Evolutionary conservation across 2,888 invertebrate species (phyloP), one percentile per base, ranked within the genome.

Genomic region (Hydroisotoma schaefferi): DNA sequence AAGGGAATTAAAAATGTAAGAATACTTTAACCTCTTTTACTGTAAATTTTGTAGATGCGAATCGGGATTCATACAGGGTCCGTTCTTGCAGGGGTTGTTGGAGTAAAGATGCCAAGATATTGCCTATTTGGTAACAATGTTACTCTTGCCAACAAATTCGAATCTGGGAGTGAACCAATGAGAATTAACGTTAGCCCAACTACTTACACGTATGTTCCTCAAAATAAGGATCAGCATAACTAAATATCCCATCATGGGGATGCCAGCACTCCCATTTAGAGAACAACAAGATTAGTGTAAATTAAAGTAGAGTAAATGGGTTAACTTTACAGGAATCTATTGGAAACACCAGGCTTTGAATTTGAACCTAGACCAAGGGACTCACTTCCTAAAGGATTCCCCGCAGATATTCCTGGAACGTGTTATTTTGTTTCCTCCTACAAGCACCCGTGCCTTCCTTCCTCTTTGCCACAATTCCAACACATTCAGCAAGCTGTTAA

Each of bases 91-190:
- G 95, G 94, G 0, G 92, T 95, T 0, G 94, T 95, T 3, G 94
- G 94, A 0, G 88, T 90, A 55, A 93, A 90, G 73, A 92, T 92
- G 91, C 85, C 91, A 25, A 84, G 94, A 71, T 95, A 94, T 75
- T 95, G 94, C 76, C 84, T 95, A 63, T 94, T 95, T 74, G 94
- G 95, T 0, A 93, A 94, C 77, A 93, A 94, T 76, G 94, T 94
- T 18, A 94, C 94, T 1, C 83, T 94, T 58, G 94, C 94, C 51
- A 95, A 95, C 78, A 94, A 93, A 80, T 94, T 95, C 75, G 95
- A 95, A 77, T 94, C 94, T 0, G 86, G 90, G 40, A 94, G 94
- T 64, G 92, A 91, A 75, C 91, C 94, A 0, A 81, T 91, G 72
- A 85, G 85, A 77, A 90, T 94, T 75, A 94, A 95, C 79, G 85